phyloP scores from a whole-genome alignment of 1,140 invertebrate species.

The Sarcophaga peregrina region DNA sequence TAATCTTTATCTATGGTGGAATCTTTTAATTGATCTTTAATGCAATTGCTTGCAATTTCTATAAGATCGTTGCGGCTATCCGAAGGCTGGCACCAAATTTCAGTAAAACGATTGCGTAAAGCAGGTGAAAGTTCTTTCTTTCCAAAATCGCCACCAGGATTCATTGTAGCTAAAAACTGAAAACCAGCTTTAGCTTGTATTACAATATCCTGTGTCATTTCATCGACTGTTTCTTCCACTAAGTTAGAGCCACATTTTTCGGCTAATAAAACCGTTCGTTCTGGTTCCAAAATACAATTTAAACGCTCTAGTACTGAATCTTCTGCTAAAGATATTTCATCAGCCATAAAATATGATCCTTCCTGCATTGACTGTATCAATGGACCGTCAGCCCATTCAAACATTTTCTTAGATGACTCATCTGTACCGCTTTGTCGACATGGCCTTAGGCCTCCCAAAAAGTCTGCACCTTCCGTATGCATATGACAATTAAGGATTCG shows the following conservation, averaged over 20 bases:
- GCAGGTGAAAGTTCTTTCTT: slow-evolving; percentile 99
- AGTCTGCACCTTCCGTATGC: slow-evolving; percentile 98
- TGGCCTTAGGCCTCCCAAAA: slow-evolving; percentile 94
- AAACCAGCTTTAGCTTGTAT: slow-evolving; percentile 84
- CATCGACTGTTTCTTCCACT: slow-evolving; percentile 63
- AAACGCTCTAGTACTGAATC: slow-evolving; percentile 98
- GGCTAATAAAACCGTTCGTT: slow-evolving; percentile 88
- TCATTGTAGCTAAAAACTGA: slow-evolving; percentile 98
- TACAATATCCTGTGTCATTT: slow-evolving; percentile 67
- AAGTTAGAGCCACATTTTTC: slow-evolving; percentile 79
- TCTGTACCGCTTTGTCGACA: slow-evolving; percentile 73
- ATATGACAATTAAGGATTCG: slow-evolving; percentile 96
- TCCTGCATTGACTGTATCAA: slow-evolving; percentile 90
- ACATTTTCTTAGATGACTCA: slow-evolving; percentile 70
- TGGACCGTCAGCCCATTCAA: slow-evolving; percentile 98
- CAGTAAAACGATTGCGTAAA: slow-evolving; percentile 96
- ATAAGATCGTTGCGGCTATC: slow-evolving; percentile 76
- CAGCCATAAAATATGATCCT: slow-evolving; percentile 91
- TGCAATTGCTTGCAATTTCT: slow-evolving; percentile 63
- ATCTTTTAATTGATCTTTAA: slow-evolving; percentile 42
- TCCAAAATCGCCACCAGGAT: slow-evolving; percentile 99
- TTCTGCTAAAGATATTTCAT: slow-evolving; percentile 99
- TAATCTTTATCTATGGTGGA: slow-evolving; percentile 31
- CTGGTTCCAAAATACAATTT: slow-evolving; percentile 96
- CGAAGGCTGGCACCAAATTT: slow-evolving; percentile 91